A percentile compares a stretch with the other conserved stretches of the same genome.
Evolutionary conservation across 1,140 invertebrate species (phyloP).

Genomic region (Cotesia glomerata): DNA sequence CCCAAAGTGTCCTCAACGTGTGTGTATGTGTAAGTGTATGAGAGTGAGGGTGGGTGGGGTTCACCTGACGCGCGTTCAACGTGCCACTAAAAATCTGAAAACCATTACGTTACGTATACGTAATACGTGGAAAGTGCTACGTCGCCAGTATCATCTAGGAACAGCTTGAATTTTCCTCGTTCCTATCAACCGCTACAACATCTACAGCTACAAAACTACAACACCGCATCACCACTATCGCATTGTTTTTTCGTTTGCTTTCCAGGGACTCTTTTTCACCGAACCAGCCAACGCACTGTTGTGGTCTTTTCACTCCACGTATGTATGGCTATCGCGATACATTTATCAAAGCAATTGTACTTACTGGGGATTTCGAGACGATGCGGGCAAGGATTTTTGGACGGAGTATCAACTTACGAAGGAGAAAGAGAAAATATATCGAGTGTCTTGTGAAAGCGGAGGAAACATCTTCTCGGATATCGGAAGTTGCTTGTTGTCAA

Average conservation of each 20-base stretch:
- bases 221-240: too few relatives aligned
- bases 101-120: slow-evolving; percentile 44
- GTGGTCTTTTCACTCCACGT: slow-evolving; percentile 24
- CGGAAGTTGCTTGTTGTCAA: slow-evolving; percentile 14
- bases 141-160: slow-evolving; percentile 18
- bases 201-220: too few relatives aligned
- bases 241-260: too few relatives aligned
- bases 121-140: slow-evolving; percentile 16
- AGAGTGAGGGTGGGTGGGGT: background rate
- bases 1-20: slow-evolving; percentile 12
- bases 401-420: background rate
- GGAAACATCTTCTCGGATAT: background rate
- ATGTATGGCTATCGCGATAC: slow-evolving; percentile 37
- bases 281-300: background rate
- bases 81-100: slow-evolving; percentile 48
- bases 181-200: slow-evolving; percentile 3
- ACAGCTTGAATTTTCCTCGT: slow-evolving; percentile 3
- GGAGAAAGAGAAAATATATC: background rate
- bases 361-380: slow-evolving; percentile 24
- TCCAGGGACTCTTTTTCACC: too few relatives aligned
- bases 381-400: background rate
- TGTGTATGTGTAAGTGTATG: too few relatives aligned
- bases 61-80: slow-evolving; percentile 5
- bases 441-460: background rate
- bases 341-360: slow-evolving; percentile 39